Percentiles rank a stretch among this genome's conserved stretches.
These are phyloP conservation scores for Athripsodes cinereus DNA, from an alignment of 2,888 invertebrate species.

Conservation along the genomic window DNA sequence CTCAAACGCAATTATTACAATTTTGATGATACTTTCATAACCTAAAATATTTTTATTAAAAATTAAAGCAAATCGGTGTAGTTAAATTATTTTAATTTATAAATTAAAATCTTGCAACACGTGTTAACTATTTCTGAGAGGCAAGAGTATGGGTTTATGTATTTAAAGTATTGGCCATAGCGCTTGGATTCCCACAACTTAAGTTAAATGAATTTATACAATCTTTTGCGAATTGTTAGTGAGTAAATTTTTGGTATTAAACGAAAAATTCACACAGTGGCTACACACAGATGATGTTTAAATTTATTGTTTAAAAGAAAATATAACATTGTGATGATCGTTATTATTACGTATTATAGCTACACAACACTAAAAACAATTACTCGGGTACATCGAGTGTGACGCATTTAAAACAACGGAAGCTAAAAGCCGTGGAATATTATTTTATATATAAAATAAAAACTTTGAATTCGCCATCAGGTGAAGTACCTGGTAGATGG, in stretches of 20 bases:
- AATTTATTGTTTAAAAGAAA: background rate
- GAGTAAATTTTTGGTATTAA: too few species aligned
- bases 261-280: background rate
- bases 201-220: too few species aligned
- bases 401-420: conserved; percentile 11
- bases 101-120: too few species aligned
- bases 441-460: background rate
- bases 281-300: background rate
- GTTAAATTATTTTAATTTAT: too few species aligned
- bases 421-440: conserved; percentile 4
- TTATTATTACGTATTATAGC: background rate
- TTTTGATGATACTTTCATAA: too few species aligned
- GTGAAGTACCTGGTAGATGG: background rate
- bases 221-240: background rate
- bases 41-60: too few species aligned
- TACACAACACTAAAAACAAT: background rate
- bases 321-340: background rate
- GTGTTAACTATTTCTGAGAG: too few species aligned
- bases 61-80: too few species aligned
- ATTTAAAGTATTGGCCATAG: too few species aligned
- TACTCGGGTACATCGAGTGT: conserved; percentile 6
- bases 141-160: too few species aligned
- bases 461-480: background rate
- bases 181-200: too few species aligned
- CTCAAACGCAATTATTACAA: too few species aligned